Evolutionary conservation across 1,140 invertebrate genomes (phyloP).

Genomic region (Acromyrmex heyeri): DNA sequence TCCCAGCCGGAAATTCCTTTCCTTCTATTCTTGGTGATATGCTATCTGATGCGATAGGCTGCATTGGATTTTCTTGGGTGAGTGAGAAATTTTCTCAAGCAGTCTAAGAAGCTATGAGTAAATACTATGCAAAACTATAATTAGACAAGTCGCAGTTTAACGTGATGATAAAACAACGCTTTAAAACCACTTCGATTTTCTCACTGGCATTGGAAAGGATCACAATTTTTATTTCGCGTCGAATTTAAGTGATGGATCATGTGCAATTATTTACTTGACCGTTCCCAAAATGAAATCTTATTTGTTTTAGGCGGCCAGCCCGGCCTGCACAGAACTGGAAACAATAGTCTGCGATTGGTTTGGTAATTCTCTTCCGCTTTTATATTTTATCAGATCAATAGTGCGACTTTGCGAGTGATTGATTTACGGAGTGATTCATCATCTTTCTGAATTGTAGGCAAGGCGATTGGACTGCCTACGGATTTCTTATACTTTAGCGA

Average conservation of each 20-base stretch:
- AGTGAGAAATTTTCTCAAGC: conserved; percentile 71
- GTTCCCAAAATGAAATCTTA: conserved; percentile 29
- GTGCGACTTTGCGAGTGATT: background rate
- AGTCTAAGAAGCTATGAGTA: conserved; percentile 7
- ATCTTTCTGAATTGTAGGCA: conserved; percentile 86
- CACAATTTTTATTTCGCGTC: background rate
- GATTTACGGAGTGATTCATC: conserved; percentile 41
- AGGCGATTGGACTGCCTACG: conserved; percentile 96
- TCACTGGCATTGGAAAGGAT: background rate
- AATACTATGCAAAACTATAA: conserved; percentile 23
- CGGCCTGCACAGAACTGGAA: conserved; percentile 98
- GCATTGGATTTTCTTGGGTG: conserved; percentile 99
- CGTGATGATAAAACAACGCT: background rate
- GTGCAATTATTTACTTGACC: conserved; percentile 39
- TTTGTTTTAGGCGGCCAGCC: conserved; percentile 94
- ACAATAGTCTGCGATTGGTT: conserved; percentile 99
- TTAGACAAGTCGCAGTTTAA: conserved; percentile 25
- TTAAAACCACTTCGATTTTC: conserved; percentile 1
- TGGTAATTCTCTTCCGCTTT: conserved; percentile 88
- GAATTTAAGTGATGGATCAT: conserved; percentile 52
- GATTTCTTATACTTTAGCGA: conserved; percentile 94
- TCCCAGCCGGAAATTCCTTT: conserved; percentile 98
- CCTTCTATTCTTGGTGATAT: conserved; percentile 99
- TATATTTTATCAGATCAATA: background rate
- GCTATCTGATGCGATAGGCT: conserved; percentile 97